Evolutionary conservation across 1,140 invertebrate species (phyloP).

Genomic region (Orchesella cincta): DNA sequence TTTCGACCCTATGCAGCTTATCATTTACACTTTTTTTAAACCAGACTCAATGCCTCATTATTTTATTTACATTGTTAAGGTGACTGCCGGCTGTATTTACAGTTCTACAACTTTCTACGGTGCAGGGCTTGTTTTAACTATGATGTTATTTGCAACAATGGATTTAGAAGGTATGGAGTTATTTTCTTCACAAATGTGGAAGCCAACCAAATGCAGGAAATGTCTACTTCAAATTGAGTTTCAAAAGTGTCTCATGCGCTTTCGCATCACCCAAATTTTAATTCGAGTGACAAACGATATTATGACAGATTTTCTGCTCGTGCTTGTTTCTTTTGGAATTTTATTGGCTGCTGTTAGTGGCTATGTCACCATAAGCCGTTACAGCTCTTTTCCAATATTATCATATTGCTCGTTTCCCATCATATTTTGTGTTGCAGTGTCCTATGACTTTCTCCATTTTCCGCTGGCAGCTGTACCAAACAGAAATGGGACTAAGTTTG

Average conservation of each 20-base stretch:
- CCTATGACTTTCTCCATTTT: background rate
- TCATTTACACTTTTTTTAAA: no score
- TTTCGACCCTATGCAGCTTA: no score
- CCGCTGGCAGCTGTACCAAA: background rate
- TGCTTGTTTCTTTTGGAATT: background rate
- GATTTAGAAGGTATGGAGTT: no score
- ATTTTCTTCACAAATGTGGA: no score
- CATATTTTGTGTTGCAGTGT: background rate
- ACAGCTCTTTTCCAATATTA: background rate
- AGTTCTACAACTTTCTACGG: no score
- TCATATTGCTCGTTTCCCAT: background rate
- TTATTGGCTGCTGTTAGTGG: background rate
- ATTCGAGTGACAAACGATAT: background rate
- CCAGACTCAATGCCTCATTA: no score
- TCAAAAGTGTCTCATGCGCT: background rate
- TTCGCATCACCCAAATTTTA: background rate
- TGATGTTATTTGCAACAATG: no score
- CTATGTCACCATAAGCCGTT: background rate
- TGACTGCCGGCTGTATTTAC: no score
- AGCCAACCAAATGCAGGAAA: no score
- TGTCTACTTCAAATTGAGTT: no score
- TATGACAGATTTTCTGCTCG: background rate
- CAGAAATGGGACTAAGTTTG: background rate
- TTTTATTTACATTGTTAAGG: no score
- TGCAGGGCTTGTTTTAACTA: no score